phyloP scores from a whole-genome alignment of 2,797 vertebrate species.

The Leuciscus waleckii region DNA sequence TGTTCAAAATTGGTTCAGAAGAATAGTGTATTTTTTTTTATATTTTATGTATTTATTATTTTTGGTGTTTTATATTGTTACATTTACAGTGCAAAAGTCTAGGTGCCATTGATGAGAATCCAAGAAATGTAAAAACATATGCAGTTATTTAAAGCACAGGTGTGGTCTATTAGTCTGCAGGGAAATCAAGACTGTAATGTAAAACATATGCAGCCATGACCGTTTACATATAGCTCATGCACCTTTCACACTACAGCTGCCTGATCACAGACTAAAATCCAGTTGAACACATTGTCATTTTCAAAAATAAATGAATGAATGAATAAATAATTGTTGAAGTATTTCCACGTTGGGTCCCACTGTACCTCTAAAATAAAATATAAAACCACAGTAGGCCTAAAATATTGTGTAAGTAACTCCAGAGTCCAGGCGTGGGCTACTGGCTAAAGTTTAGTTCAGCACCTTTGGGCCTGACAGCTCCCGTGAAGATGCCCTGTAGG shows the following conservation, averaged over 20 bases:
- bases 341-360: background rate
- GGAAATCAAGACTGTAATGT: conserved; percentile 45
- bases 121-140: background rate
- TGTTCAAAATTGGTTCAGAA: background rate
- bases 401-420: background rate
- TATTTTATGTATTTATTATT: too few relatives aligned
- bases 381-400: background rate
- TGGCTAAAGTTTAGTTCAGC: background rate
- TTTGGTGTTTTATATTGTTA: background rate
- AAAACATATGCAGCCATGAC: conserved; percentile 47
- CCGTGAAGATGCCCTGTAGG: background rate
- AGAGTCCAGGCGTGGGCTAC: background rate
- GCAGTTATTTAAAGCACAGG: conserved; percentile 41
- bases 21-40: background rate
- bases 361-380: background rate
- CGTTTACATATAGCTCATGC: conserved; percentile 31
- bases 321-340: background rate
- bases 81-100: background rate
- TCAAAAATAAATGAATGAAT: background rate
- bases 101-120: background rate
- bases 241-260: conserved; percentile 9
- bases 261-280: too few relatives aligned
- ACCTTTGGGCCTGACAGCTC: background rate
- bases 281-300: background rate
- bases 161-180: conserved; percentile 45